Evolutionary conservation across 2,797 vertebrate species (phyloP).

Genomic region (Notolabrus celidotus): DNA sequence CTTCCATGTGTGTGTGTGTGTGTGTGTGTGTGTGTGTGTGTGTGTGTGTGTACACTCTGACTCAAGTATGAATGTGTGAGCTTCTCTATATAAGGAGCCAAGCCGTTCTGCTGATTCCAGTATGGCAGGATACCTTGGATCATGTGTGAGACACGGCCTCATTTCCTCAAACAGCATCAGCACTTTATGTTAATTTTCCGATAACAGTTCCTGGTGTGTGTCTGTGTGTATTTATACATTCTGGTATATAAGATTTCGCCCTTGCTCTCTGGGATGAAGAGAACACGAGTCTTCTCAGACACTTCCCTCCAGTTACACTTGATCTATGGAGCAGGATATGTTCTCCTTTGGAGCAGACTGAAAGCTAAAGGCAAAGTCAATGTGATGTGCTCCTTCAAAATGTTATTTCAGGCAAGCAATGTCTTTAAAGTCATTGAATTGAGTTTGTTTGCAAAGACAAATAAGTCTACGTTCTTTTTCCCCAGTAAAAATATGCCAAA

Average conservation of each 20-base stretch:
- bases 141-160: not conserved
- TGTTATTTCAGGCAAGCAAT: constrained; percentile 7
- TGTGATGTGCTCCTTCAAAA: constrained; percentile 18
- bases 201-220: not conserved
- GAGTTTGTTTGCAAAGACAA: too few relatives aligned
- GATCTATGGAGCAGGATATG: constrained; percentile 6
- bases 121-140: not conserved
- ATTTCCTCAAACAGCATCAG: not conserved
- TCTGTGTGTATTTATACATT: not conserved
- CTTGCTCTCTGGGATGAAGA: constrained; percentile 26
- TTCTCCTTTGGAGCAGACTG: constrained; percentile 13
- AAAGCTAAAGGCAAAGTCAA: constrained; percentile 25
- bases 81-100: not conserved
- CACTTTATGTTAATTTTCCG: not conserved
- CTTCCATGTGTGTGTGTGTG: not conserved
- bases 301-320: constrained; percentile 7
- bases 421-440: not conserved
- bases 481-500: not conserved
- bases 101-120: not conserved
- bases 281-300: constrained; percentile 40
- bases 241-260: constrained; percentile 3
- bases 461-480: not conserved
- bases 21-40: too few relatives aligned
- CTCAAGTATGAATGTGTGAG: not conserved
- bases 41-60: not conserved